A percentile compares a stretch with the other conserved stretches of the same genome.
Conservation (phyloP, 2,888 invertebrate species). For the Volucella inflata region DNA sequence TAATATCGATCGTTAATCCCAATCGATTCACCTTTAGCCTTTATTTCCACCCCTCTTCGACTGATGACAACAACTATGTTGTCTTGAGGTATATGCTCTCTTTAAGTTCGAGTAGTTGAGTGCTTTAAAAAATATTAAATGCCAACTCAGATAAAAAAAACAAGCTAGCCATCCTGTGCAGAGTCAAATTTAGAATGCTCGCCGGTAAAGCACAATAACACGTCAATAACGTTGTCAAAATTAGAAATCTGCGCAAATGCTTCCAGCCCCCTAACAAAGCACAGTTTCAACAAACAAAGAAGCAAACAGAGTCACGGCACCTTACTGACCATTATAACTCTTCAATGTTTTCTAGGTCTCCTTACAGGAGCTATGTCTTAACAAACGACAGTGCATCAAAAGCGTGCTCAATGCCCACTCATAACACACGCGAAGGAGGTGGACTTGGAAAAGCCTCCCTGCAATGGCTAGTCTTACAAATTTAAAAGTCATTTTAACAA, state of each 20-base stretch:
- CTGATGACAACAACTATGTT: slow-evolving; percentile 16
- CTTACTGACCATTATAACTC: slow-evolving; percentile 56
- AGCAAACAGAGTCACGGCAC: slow-evolving; percentile 15
- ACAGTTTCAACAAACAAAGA: neutral
- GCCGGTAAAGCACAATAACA: slow-evolving; percentile 45
- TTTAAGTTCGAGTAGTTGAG: neutral
- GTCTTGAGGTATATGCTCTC: neutral
- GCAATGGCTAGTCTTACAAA: slow-evolving; percentile 14
- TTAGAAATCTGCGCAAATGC: slow-evolving; percentile 26
- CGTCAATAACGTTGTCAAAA: slow-evolving; percentile 35
- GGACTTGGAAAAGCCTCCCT: slow-evolving; percentile 17
- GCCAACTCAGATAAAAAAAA: slow-evolving; percentile 46
- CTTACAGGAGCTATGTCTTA: slow-evolving; percentile 31
- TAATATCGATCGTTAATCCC: neutral
- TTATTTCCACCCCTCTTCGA: neutral
- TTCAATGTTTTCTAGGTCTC: slow-evolving; percentile 27
- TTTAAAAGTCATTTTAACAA: slow-evolving; percentile 54
- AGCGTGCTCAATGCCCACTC: slow-evolving; percentile 74
- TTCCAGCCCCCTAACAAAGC: neutral
- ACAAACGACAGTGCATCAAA: slow-evolving; percentile 71
- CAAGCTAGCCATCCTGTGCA: slow-evolving; percentile 32
- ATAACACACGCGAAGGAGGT: slow-evolving; percentile 62
- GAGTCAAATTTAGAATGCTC: slow-evolving; percentile 56
- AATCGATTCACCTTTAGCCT: slow-evolving; percentile 13
- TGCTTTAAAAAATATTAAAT: slow-evolving; percentile 52